Percentiles rank a stretch among this genome's conserved stretches.
Conservation (phyloP, 2,797 vertebrate genomes). For the Denticeps clupeoides region DNA sequence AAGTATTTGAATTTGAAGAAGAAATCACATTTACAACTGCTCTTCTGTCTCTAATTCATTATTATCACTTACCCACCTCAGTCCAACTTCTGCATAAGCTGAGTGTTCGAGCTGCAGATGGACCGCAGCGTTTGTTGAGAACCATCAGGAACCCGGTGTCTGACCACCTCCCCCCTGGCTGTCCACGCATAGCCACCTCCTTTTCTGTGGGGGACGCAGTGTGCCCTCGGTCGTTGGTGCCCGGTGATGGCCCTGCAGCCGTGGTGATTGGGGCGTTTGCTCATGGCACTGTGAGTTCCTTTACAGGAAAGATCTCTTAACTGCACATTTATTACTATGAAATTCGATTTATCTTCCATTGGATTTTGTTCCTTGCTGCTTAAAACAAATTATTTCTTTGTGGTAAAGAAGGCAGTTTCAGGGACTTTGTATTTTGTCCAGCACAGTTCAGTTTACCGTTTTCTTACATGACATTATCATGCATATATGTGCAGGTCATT, state of each 20-base stretch:
- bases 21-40: too few species aligned
- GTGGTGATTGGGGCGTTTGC: slow-evolving; percentile 91
- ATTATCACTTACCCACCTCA: slow-evolving; percentile 26
- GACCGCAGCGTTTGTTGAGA: slow-evolving; percentile 78
- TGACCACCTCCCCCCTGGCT: slow-evolving; percentile 85
- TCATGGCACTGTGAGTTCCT: slow-evolving; percentile 76
- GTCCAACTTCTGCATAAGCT: slow-evolving; percentile 95
- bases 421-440: too few species aligned
- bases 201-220: slow-evolving; percentile 65
- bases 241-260: slow-evolving; percentile 67
- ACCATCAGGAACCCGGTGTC: slow-evolving; percentile 94
- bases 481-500: too few species aligned
- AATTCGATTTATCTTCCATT: too few species aligned
- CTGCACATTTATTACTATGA: too few species aligned
- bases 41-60: background rate
- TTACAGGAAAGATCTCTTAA: too few species aligned
- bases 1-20: too few species aligned
- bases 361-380: too few species aligned
- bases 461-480: too few species aligned
- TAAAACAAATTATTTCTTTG: too few species aligned
- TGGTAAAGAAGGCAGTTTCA: too few species aligned
- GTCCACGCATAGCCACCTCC: slow-evolving; percentile 75
- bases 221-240: slow-evolving; percentile 65
- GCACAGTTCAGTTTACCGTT: too few species aligned
- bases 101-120: slow-evolving; percentile 86